Base-by-base conservation (phyloP, 2,888 invertebrate genomes). In the Nipponacmea schrenckii region DNA sequence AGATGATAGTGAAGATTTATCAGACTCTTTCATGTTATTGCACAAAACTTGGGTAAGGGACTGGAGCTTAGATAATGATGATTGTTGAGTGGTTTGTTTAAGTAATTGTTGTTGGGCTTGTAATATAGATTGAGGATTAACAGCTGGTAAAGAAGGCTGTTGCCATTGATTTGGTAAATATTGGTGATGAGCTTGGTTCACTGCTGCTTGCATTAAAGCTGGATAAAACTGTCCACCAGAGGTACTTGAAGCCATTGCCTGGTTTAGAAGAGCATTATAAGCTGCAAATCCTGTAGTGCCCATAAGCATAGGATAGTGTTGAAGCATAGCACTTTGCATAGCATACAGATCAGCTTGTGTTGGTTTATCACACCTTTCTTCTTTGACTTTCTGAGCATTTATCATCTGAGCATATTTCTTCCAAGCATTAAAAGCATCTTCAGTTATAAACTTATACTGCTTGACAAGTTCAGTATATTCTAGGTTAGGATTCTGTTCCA, bases 331-430 rank as follows among this genome's bases (percentile, higher is more conserved):
- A 56, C 24, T 56, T 24, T 56, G 56, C 56, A 56, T 56, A 24
- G 56, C 24, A 20, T 24, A 24, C 10, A 56, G 15, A 56, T 56
- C 24, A 56, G 20, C 24, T 56, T 56, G 56, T 39, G 39, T 39
- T 39, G 39, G 39, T 14, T 24, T 20, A 24, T 56, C 56, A 24
- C 20, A 24, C 14, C 24, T 56, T 14, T 56, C 56, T 14, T 56
- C 56, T 24, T 56, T 56, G 0, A 56, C 24, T 56, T 24, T 56
- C 56, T 56, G 56, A 56, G 56, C 56, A 56, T 56, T 56, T 56
- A 56, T 24, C 56, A 56, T 56, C 56, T 56, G 56, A 56, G 56
- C 56, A 56, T 56, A 56, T 56, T 56, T 56, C 56, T 14, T 56
- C 56, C 56, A 56, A 24, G 56, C 56, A 12, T 24, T 20, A 56